Conservation (phyloP, 2,113 vertebrate genomes). For the Limanda limanda region DNA sequence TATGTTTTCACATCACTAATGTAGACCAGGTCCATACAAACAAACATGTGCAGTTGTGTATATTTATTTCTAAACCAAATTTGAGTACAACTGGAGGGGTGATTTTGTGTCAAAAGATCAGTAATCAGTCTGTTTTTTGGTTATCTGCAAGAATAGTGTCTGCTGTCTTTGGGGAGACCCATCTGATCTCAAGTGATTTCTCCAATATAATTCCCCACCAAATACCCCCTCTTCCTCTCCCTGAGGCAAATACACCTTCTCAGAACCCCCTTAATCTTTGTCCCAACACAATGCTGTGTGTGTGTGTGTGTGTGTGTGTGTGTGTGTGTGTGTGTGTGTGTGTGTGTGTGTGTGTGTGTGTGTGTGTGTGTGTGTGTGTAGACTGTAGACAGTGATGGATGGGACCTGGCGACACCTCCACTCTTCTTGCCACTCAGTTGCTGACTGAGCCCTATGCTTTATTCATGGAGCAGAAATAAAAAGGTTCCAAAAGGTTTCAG, state of each 20-base stretch:
- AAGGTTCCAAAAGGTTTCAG: slow-evolving; percentile 89
- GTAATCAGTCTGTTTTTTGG: not conserved
- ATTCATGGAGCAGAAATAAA: slow-evolving; percentile 87
- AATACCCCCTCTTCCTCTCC: slow-evolving; percentile 39
- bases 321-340: slow-evolving; percentile 62
- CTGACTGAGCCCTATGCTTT: slow-evolving; percentile 75
- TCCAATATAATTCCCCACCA: slow-evolving; percentile 3
- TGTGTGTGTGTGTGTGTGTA: slow-evolving; percentile 61
- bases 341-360: slow-evolving; percentile 68
- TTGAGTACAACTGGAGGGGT: not conserved
- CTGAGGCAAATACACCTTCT: slow-evolving; percentile 13
- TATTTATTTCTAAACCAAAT: not conserved
- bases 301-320: slow-evolving; percentile 62
- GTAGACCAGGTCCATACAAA: not conserved
- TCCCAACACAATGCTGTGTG: slow-evolving; percentile 56
- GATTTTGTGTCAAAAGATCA: not conserved
- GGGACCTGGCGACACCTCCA: slow-evolving; percentile 84
- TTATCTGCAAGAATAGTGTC: not conserved
- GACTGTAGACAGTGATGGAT: slow-evolving; percentile 89
- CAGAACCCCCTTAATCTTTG: slow-evolving; percentile 4
- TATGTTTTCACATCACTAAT: no score
- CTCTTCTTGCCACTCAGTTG: slow-evolving; percentile 85
- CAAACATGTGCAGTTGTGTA: not conserved
- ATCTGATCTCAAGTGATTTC: not conserved
- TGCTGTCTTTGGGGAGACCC: not conserved